phyloP scores from a whole-genome alignment of 2,888 invertebrate genomes.

The Euplexia lucipara region DNA sequence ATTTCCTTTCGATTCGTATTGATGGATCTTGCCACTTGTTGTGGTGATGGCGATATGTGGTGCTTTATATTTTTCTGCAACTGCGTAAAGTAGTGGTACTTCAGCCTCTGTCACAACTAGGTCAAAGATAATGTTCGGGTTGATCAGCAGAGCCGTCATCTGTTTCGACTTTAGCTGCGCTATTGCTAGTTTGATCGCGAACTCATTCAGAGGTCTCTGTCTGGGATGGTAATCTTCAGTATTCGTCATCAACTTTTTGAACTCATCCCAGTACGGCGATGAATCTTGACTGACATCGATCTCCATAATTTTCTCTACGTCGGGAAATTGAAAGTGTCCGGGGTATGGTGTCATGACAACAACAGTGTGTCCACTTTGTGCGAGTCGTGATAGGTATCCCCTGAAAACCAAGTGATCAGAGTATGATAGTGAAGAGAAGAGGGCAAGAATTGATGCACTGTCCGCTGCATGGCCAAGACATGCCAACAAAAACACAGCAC shows the following conservation, averaged over 20 bases:
- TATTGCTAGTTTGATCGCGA: slow-evolving; percentile 80
- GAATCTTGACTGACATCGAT: slow-evolving; percentile 83
- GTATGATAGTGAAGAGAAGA: slow-evolving; percentile 84
- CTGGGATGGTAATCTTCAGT: slow-evolving; percentile 81
- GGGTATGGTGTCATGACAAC: slow-evolving; percentile 87
- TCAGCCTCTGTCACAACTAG: slow-evolving; percentile 90
- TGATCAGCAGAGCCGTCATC: slow-evolving; percentile 82
- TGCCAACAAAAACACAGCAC: slow-evolving; percentile 67
- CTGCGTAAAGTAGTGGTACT: slow-evolving; percentile 85
- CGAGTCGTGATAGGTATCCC: slow-evolving; percentile 81
- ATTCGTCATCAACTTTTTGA: slow-evolving; percentile 76
- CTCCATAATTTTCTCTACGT: slow-evolving; percentile 80
- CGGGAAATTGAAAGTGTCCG: slow-evolving; percentile 81
- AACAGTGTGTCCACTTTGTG: slow-evolving; percentile 79
- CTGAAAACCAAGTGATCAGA: slow-evolving; percentile 85
- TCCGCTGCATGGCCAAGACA: slow-evolving; percentile 66
- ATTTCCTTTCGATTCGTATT: slow-evolving; percentile 89
- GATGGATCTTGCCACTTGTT: slow-evolving; percentile 85
- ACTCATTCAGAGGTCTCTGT: slow-evolving; percentile 77
- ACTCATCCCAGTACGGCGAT: slow-evolving; percentile 81
- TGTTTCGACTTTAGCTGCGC: slow-evolving; percentile 84
- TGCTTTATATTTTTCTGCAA: slow-evolving; percentile 89
- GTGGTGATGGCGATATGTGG: slow-evolving; percentile 90
- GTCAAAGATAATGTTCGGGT: slow-evolving; percentile 89
- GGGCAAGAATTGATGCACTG: slow-evolving; percentile 80